Conservation (phyloP, 2,113 vertebrate genomes). For the Pseudonaja textilis region DNA sequence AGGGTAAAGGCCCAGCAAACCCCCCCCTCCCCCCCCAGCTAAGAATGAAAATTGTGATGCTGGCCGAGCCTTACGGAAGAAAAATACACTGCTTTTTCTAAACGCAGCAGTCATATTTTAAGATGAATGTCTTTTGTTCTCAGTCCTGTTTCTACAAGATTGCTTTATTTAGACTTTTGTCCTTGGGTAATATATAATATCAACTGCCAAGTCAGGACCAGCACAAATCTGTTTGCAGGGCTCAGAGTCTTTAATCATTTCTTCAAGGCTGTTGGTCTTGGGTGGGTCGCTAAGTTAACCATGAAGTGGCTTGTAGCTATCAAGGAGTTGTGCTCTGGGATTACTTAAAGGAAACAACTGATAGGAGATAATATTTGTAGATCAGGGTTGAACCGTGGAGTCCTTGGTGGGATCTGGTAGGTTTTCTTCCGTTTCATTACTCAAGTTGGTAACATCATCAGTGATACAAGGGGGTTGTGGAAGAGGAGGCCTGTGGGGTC, state of each 20-base stretch:
- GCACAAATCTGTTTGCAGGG: constrained; percentile 2
- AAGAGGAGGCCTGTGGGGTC: neutral
- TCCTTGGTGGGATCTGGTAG: neutral
- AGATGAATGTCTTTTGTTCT: constrained; percentile 9
- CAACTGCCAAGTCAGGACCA: neutral
- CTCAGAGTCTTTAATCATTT: neutral
- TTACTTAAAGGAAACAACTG: neutral
- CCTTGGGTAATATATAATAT: neutral
- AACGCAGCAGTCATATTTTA: neutral
- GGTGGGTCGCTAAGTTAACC: neutral
- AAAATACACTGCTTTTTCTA: neutral
- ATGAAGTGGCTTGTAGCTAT: neutral
- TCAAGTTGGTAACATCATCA: neutral
- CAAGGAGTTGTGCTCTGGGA: neutral
- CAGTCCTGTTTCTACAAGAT: neutral
- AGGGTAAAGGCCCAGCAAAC: constrained; percentile 21
- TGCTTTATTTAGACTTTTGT: neutral
- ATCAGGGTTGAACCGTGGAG: neutral
- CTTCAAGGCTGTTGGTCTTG: constrained; percentile 4
- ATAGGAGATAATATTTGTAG: neutral
- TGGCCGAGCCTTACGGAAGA: neutral
- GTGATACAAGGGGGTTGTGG: neutral
- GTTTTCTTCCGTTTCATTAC: neutral
- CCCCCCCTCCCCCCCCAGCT: neutral
- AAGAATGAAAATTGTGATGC: constrained; percentile 4